Percentiles rank a stretch among this genome's conserved stretches.
phyloP scores from a whole-genome alignment of 2,888 invertebrate species.

The Agrotis ipsilon region DNA sequence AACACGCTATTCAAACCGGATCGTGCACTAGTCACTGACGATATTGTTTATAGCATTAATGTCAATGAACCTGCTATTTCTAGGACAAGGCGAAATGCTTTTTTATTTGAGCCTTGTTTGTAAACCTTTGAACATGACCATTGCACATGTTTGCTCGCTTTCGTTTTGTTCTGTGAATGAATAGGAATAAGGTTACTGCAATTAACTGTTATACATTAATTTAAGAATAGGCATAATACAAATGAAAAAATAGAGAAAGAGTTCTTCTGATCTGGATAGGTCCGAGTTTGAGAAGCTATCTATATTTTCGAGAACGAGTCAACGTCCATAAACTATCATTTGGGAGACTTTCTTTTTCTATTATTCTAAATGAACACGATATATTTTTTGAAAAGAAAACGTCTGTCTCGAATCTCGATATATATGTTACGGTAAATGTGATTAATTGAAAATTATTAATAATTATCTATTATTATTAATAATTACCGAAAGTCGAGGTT shows the following conservation, averaged over 20 bases:
- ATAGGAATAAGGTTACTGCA: neutral
- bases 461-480: no score
- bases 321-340: neutral
- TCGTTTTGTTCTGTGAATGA: slow-evolving; percentile 22
- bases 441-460: no score
- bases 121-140: slow-evolving; percentile 34
- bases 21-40: slow-evolving; percentile 17
- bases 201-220: neutral
- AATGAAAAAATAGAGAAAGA: no score
- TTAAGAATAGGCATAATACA: neutral
- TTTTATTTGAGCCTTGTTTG: slow-evolving; percentile 28
- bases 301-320: neutral
- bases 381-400: no score
- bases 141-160: slow-evolving; percentile 28
- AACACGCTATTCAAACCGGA: slow-evolving; percentile 51
- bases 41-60: slow-evolving; percentile 42
- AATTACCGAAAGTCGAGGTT: no score
- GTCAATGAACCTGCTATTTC: slow-evolving; percentile 67
- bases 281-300: neutral
- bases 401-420: no score
- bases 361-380: no score
- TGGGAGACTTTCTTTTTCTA: no score
- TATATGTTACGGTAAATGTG: no score
- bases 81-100: slow-evolving; percentile 63
- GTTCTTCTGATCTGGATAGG: no score